Conservation (phyloP, 2,113 vertebrate genomes). For the Phylloscopus trochilus region DNA sequence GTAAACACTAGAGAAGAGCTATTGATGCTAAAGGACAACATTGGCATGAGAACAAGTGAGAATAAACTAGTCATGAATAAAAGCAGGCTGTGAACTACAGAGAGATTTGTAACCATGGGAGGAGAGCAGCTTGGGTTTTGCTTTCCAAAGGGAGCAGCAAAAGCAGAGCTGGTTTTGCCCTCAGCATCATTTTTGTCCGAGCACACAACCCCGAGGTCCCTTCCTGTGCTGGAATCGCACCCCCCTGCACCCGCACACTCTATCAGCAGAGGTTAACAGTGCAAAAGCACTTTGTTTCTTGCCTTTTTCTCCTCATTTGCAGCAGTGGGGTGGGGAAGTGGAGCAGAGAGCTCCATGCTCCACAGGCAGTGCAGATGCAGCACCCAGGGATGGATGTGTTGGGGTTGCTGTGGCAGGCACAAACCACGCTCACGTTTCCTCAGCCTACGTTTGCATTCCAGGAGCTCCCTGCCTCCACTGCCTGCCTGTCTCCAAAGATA, state of each 20-base stretch:
- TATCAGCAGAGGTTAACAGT: not conserved
- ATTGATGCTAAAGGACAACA: constrained; percentile 43
- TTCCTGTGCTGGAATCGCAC: rapidly evolving
- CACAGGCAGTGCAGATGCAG: not conserved
- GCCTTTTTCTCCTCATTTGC: not conserved
- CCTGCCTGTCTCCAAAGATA: not conserved
- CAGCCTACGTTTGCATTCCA: not conserved
- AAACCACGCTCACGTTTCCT: not conserved
- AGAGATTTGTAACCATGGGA: not conserved
- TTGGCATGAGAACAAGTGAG: constrained; percentile 33
- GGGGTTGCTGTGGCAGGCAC: not conserved
- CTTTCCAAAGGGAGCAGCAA: not conserved
- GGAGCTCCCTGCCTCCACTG: not conserved
- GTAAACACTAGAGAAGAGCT: constrained; percentile 47
- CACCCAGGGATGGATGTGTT: not conserved
- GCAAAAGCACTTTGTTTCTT: not conserved
- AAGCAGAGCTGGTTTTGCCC: not conserved
- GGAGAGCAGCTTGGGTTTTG: not conserved
- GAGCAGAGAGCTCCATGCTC: not conserved
- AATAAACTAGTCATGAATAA: constrained; percentile 46
- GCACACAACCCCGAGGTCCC: not conserved
- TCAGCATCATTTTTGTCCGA: not conserved
- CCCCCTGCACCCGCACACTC: not conserved
- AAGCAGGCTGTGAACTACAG: not conserved
- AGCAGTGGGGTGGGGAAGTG: not conserved